Evolutionary conservation across 2,797 vertebrate species (phyloP).

Genomic region (Etheostoma nigrum): DNA sequence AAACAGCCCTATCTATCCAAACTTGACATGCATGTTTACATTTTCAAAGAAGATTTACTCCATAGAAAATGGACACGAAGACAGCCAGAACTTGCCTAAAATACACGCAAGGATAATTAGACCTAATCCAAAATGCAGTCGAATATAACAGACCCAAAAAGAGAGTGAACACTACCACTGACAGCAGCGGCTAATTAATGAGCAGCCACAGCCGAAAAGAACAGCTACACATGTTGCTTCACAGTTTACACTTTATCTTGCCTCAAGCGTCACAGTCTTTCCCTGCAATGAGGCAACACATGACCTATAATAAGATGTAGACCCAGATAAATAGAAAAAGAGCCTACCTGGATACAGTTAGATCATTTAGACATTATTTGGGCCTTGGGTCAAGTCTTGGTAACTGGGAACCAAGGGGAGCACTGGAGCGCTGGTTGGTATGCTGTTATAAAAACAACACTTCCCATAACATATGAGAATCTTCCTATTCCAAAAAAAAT

Average conservation of each 20-base stretch:
- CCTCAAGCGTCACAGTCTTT: background rate
- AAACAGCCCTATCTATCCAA: background rate
- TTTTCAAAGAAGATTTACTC: too few relatives aligned
- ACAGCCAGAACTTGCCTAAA: too few relatives aligned
- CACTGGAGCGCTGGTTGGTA: background rate
- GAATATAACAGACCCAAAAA: background rate
- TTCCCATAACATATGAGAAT: background rate
- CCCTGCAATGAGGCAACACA: background rate
- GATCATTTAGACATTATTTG: background rate
- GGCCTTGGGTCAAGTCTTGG: background rate
- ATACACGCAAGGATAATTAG: slow-evolving; percentile 9
- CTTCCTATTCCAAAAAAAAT: background rate
- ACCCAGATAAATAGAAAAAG: background rate
- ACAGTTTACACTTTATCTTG: background rate
- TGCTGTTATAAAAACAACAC: background rate
- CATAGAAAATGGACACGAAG: too few relatives aligned
- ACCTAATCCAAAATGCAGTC: background rate
- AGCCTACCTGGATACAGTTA: background rate
- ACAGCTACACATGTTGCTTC: background rate
- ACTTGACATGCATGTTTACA: background rate
- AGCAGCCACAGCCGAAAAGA: background rate
- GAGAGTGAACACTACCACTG: background rate
- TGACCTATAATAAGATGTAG: background rate
- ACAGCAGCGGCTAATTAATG: slow-evolving; percentile 8
- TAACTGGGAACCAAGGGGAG: background rate